phyloP scores from a whole-genome alignment of 1,140 invertebrate genomes.

The Drusus annulatus region DNA sequence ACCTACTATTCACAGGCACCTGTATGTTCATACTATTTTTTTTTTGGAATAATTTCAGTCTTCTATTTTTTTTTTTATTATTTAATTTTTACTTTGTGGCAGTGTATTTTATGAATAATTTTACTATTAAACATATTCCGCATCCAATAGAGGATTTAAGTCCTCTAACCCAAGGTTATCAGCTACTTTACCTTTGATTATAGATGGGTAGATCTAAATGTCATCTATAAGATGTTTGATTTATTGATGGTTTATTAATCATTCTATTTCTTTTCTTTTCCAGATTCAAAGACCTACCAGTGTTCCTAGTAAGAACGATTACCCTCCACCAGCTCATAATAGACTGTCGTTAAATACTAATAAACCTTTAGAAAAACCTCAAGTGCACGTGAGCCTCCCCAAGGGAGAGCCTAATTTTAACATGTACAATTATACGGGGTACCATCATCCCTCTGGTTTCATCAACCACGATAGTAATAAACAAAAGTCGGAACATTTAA shows the following conservation, averaged over 20 bases:
- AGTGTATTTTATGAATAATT: too few species aligned
- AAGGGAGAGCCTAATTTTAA: constrained; percentile 84
- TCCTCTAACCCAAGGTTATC: too few species aligned
- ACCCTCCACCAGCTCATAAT: constrained; percentile 74
- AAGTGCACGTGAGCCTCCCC: constrained; percentile 73
- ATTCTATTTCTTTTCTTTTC: constrained; percentile 36
- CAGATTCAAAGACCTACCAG: constrained; percentile 66
- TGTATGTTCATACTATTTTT: constrained; percentile 28
- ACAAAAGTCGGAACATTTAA: constrained; percentile 56
- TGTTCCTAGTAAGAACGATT: constrained; percentile 72
- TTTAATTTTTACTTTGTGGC: too few species aligned
- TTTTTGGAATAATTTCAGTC: too few species aligned
- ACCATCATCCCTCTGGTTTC: constrained; percentile 67
- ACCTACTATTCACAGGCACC: constrained; percentile 48
- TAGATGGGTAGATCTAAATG: too few species aligned
- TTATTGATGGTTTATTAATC: constrained; percentile 31
- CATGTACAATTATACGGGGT: constrained; percentile 79
- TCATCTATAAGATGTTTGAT: too few species aligned
- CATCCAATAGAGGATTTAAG: too few species aligned
- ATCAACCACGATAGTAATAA: constrained; percentile 48
- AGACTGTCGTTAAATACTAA: constrained; percentile 64
- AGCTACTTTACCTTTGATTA: too few species aligned
- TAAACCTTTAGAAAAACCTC: constrained; percentile 72
- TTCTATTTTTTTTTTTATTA: too few species aligned
- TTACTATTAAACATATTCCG: too few species aligned